Evolutionary conservation across 2,888 invertebrate genomes (phyloP), one percentile per base, ranked within the genome.

Genomic region (Dione juno): DNA sequence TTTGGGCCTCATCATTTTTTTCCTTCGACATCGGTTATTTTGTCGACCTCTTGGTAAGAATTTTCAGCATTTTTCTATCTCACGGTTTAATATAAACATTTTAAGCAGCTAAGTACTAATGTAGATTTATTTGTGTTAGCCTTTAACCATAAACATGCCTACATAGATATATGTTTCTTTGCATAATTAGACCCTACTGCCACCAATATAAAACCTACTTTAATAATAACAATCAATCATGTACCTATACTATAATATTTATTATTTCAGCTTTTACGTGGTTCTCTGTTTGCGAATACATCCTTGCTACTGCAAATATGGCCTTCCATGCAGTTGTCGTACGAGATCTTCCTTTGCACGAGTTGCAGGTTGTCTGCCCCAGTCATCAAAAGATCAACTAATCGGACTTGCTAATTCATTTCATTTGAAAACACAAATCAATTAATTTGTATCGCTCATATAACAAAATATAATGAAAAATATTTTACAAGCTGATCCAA

Each of bases 211-310:
- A n/a, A n/a, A n/a, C n/a, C n/a, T n/a, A n/a, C n/a, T n/a, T n/a
- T n/a, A n/a, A n/a, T n/a, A n/a, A n/a, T n/a, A n/a, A n/a, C n/a
- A n/a, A 28, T 3, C 5, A 28, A 28, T 28, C 5, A 19, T 13
- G 19, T 21, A 41, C 41, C 40, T 41, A 11, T 41, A 59, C 7
- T 6, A 21, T n/a, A 52, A 13, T 41, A 16, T 35, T 35, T 14
- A 41, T 71, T 53, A 50, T 94, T 94, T 77, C 94, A 98, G 98
- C 98, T 59, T 98, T 98, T 92, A 98, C 98, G 85, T 97, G 97
- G 96, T 98, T 98, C 93, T 97, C 98, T 1, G 94, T 97, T 70
- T 98, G 97, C 88, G 98, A 98, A 89, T 98, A 98, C 88, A 94
- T 98, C 82, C 96, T 98, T 82, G 98, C 98, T 69, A 95, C 96